Conservation (phyloP, 92 coral and sea anemone species). For the Epizoanthus ramosus region DNA sequence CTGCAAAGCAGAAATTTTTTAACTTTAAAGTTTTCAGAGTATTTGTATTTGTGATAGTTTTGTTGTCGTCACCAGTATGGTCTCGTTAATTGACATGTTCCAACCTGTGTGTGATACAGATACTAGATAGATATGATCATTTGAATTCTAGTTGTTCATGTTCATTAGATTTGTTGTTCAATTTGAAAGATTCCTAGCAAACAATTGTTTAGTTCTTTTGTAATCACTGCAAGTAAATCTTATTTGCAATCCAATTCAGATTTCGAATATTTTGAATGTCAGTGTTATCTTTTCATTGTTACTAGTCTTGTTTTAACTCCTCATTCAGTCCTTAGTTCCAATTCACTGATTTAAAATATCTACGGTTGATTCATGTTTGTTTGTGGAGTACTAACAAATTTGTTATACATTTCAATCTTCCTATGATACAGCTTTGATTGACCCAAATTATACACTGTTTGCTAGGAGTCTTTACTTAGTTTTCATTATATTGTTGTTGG, state of each 20-base stretch:
- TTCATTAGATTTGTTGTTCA: conserved; percentile 31
- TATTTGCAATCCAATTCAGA: too few species aligned
- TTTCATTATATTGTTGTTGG: conserved; percentile 17
- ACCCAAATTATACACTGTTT: too few species aligned
- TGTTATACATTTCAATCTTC: too few species aligned
- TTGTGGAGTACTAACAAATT: too few species aligned
- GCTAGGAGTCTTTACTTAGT: too few species aligned
- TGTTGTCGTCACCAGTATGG: background rate
- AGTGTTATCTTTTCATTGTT: too few species aligned
- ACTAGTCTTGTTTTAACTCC: too few species aligned
- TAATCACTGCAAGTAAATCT: background rate
- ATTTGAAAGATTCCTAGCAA: conserved; percentile 10
- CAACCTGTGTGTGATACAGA: background rate
- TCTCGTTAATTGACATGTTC: conserved; percentile 1
- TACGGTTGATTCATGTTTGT: too few species aligned
- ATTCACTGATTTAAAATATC: too few species aligned
- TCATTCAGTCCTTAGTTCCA: too few species aligned
- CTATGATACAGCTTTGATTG: too few species aligned
- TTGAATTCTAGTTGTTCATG: background rate
- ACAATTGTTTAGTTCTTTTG: background rate
- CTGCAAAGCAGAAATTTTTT: conserved; percentile 49
- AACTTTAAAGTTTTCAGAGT: conserved; percentile 42
- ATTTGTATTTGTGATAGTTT: conserved; percentile 14
- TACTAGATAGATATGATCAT: conserved; percentile 16
- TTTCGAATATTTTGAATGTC: too few species aligned